phyloP scores from a whole-genome alignment of 2,888 invertebrate genomes.

The Lasiommata megera region DNA sequence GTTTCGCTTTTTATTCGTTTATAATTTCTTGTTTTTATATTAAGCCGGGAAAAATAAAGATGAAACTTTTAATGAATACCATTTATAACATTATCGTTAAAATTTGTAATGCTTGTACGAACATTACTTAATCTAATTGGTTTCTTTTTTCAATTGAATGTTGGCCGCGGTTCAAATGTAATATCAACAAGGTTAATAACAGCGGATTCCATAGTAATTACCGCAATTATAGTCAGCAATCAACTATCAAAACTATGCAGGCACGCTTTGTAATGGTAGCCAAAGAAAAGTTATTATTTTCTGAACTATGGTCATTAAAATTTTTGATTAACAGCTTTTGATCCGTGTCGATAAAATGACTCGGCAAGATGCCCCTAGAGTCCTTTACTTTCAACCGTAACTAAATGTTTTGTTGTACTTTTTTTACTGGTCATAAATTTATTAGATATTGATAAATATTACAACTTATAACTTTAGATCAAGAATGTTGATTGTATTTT shows the following conservation, averaged over 20 bases:
- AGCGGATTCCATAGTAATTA: slow-evolving; percentile 1
- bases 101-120: not conserved
- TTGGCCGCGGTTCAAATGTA: slow-evolving; percentile 9
- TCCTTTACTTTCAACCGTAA: slow-evolving; percentile 72
- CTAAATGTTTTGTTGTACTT: slow-evolving; percentile 71
- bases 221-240: slow-evolving; percentile 1
- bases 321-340: slow-evolving; percentile 80
- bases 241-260: slow-evolving; percentile 46
- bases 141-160: slow-evolving; percentile 5
- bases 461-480: slow-evolving; percentile 27
- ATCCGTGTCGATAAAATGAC: slow-evolving; percentile 79
- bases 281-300: slow-evolving; percentile 77
- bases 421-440: slow-evolving; percentile 60
- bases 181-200: slow-evolving; percentile 7
- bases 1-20: slow-evolving; percentile 12
- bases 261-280: slow-evolving; percentile 48
- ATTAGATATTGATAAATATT: slow-evolving; percentile 62
- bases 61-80: not conserved
- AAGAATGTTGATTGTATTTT: slow-evolving; percentile 4
- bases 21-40: slow-evolving; percentile 10
- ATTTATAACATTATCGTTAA: not conserved
- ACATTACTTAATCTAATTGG: slow-evolving; percentile 5
- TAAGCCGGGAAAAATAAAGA: not conserved
- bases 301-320: slow-evolving; percentile 81
- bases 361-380: slow-evolving; percentile 62